A percentile compares a stretch with the other conserved stretches of the same genome.
Evolutionary conservation across 1,140 invertebrate genomes (phyloP).

Genomic region (Cotesia glomerata): DNA sequence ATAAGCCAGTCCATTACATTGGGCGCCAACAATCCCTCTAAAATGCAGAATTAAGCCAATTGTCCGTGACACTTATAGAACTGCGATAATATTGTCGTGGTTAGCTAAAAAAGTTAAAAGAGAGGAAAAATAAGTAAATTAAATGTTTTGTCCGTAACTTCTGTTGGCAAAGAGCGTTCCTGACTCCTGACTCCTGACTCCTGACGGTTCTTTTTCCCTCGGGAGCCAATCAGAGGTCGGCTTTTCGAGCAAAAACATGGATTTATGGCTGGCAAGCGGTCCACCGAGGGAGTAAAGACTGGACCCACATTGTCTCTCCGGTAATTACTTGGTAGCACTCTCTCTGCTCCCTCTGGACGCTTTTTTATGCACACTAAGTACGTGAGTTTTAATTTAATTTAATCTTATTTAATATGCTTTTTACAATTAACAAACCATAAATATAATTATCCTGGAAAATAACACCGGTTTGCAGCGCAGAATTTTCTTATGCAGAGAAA

Average conservation of each 20-base stretch:
- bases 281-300: neutral
- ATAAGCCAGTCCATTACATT: too few relatives aligned
- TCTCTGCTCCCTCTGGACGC: neutral
- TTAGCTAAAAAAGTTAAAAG: neutral
- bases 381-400: slow-evolving; percentile 60
- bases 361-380: slow-evolving; percentile 44
- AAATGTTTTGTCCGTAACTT: neutral
- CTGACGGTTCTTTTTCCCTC: slow-evolving; percentile 33
- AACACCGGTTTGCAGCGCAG: slow-evolving; percentile 23
- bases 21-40: too few relatives aligned
- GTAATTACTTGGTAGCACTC: slow-evolving; percentile 55
- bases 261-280: slow-evolving; percentile 56
- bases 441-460: slow-evolving; percentile 34
- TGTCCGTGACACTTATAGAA: slow-evolving; percentile 48
- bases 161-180: neutral
- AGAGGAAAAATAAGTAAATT: too few relatives aligned
- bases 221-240: slow-evolving; percentile 47
- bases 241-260: slow-evolving; percentile 43
- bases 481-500: too few relatives aligned
- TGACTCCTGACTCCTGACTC: too few relatives aligned
- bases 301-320: slow-evolving; percentile 31
- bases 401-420: slow-evolving; percentile 57
- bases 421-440: too few relatives aligned
- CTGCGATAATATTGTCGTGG: slow-evolving; percentile 30
- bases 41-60: slow-evolving; percentile 19